Base-by-base conservation (phyloP, 2,113 vertebrate genomes). In the Microtus montanus region DNA sequence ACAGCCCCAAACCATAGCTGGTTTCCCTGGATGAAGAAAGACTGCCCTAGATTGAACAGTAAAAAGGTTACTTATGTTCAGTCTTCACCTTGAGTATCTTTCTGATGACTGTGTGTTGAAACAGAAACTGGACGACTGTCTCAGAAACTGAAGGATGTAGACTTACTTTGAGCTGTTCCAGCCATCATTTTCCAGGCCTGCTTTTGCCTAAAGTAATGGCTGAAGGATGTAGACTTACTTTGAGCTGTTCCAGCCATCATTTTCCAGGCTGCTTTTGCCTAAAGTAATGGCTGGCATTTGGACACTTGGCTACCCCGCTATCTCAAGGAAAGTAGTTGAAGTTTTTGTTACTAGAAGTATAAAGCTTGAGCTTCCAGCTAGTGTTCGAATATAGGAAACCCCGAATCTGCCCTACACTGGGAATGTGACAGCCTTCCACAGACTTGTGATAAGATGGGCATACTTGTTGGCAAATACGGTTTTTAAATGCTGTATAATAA, bases 201-300 rank as follows among this genome's bases (percentile, higher is more conserved):
- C 54, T 79, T 87, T 61, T 64, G 77, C 80, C 52, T 38, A 35
- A 44, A 90, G n/a, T 44, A 61, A 54, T 26, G 73, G 63, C 10
- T 19, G n/a, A 3, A 33, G 28, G 7, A 1, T 14, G 3, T 1
- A 7, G 66, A 6, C 1, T 5, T 33, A 1, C 9, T 35, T 17
- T 4, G 24, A 38, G 64, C 52, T 19, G 30, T 19, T 3, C 12
- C 86, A 20, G 64, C 85, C 15, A 0, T 7, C 0, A 30, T 52
- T 49, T 64, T 58, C 75, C 91, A 33, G 6, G 26, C 44, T 9
- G 7, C 54, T 79, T 87, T 61, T 64, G 77, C 80, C 52, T 38
- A 35, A 44, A 90, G n/a, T 44, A 61, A 54, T 26, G 73, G 63
- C 10, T 19, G n/a, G 2, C 84, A 44, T 9, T 89, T 7, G 77